These are phyloP conservation scores for Pachyuromys duprasi DNA, from an alignment of 2,797 vertebrate species.

Conservation along the genomic window DNA sequence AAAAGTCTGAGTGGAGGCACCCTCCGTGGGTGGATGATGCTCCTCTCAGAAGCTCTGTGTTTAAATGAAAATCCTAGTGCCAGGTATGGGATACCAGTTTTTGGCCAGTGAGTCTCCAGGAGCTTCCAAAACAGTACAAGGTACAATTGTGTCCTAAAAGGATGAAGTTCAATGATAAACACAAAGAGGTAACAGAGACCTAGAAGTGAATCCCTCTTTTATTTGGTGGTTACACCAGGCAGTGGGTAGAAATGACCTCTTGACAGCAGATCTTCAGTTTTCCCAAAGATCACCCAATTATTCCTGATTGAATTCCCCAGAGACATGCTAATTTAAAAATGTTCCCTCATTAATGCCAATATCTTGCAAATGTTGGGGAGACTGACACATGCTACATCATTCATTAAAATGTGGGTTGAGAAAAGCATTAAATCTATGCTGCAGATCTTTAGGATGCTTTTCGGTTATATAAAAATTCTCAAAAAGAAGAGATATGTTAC, in stretches of 20 bases:
- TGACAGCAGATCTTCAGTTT: slow-evolving; percentile 63
- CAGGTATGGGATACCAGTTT: not conserved
- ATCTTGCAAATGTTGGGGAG: slow-evolving; percentile 30
- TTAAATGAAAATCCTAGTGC: not conserved
- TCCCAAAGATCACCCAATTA: slow-evolving; percentile 66
- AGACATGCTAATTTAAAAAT: slow-evolving; percentile 62
- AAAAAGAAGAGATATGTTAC: slow-evolving; percentile 12
- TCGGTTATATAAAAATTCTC: not conserved
- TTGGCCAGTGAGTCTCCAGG: not conserved
- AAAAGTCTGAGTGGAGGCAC: not conserved
- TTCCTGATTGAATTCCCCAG: slow-evolving; percentile 27
- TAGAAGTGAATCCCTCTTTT: slow-evolving; percentile 20
- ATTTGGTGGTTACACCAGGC: not conserved
- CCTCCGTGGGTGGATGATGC: not conserved
- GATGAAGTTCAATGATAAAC: slow-evolving; percentile 40
- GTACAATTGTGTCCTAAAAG: slow-evolving; percentile 13
- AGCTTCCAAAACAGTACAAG: not conserved
- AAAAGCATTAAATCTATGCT: not conserved
- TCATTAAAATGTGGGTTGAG: slow-evolving; percentile 43
- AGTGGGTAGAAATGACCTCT: slow-evolving; percentile 23
- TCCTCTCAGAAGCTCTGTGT: not conserved
- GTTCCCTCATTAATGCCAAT: slow-evolving; percentile 52
- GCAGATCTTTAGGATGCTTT: slow-evolving; percentile 42
- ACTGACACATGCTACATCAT: not conserved
- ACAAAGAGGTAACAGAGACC: not conserved